Evolutionary conservation across 2,797 vertebrate genomes (phyloP).

Genomic region (Hapalemur alaotrensis): DNA sequence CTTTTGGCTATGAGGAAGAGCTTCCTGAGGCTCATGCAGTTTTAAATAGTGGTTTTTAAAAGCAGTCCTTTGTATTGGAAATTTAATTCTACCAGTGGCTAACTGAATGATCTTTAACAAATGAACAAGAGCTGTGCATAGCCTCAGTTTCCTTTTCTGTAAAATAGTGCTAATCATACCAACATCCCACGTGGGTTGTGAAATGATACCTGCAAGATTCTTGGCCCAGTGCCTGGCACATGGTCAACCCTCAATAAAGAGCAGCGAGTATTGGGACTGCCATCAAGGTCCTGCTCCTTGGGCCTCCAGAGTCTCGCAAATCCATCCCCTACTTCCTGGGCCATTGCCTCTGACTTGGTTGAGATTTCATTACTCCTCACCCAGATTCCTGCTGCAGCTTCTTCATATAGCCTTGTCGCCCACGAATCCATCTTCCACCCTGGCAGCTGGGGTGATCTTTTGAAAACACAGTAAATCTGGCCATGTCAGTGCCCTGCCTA

Average conservation of each 20-base stretch:
- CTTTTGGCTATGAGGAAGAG: background rate
- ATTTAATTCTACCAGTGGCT: background rate
- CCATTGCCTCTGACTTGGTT: background rate
- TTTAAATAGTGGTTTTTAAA: background rate
- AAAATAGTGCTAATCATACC: background rate
- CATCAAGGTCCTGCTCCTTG: background rate
- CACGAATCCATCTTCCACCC: background rate
- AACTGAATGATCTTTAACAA: background rate
- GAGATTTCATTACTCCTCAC: background rate
- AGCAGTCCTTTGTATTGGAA: background rate
- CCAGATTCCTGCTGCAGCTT: background rate
- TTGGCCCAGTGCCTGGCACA: accelerated
- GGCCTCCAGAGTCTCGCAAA: background rate
- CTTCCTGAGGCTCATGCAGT: background rate
- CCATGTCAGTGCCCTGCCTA: background rate
- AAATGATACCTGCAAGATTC: background rate
- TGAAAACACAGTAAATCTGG: background rate
- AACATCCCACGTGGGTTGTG: background rate
- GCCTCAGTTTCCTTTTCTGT: background rate
- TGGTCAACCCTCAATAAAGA: background rate
- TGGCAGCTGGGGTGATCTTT: background rate
- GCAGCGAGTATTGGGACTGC: background rate
- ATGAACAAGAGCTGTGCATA: background rate
- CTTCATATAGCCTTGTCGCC: background rate
- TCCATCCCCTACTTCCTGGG: background rate